phyloP scores from a whole-genome alignment of 92 coral and sea anemone genomes.

The Blastomussa wellsi region DNA sequence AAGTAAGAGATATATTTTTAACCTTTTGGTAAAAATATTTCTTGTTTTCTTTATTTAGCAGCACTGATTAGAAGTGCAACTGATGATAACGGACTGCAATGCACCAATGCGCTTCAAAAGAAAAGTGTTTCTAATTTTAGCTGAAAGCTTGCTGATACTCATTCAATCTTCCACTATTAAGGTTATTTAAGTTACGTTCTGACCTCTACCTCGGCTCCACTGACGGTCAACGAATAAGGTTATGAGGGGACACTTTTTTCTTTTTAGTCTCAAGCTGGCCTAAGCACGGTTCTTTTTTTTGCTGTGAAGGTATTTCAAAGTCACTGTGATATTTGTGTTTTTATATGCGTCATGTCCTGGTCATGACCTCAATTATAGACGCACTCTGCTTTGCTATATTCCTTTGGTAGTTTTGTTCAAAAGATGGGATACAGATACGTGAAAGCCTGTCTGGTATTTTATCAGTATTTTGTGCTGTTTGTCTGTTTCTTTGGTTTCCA shows the following conservation, averaged over 20 bases:
- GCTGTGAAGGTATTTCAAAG: neutral
- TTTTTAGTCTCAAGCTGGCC: neutral
- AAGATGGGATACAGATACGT: neutral
- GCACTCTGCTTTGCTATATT: neutral
- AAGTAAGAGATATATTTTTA: neutral
- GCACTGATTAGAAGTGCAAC: neutral
- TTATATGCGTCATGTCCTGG: neutral
- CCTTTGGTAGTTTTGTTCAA: neutral
- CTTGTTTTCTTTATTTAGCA: neutral
- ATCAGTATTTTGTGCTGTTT: neutral
- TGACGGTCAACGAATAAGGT: neutral
- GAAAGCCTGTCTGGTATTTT: neutral
- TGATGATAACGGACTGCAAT: neutral
- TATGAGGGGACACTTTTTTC: neutral
- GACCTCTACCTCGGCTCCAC: neutral
- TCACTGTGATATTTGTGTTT: neutral
- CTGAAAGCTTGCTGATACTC: neutral
- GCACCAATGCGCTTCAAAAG: neutral
- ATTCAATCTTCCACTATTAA: neutral
- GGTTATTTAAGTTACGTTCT: neutral
- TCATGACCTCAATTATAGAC: neutral
- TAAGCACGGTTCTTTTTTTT: neutral
- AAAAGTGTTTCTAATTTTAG: neutral
- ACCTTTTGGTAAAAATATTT: neutral
- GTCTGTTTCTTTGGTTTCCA: neutral